Base-by-base conservation (phyloP, 1,140 invertebrate genomes). In the Acyrthosiphon pisum region DNA sequence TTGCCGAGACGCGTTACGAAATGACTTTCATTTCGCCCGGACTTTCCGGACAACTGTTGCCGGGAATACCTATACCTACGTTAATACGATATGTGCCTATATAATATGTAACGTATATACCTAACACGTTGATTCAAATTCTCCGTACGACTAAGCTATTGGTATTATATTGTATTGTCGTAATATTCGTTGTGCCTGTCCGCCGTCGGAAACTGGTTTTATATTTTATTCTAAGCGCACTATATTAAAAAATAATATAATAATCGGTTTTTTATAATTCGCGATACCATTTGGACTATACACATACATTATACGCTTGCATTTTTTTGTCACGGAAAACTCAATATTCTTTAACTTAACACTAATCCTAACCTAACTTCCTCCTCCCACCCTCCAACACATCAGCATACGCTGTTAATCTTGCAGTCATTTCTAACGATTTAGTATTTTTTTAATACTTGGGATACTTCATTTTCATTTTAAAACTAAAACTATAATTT, bases 11-110 rank as follows among this genome's bases (percentile, higher is more conserved):
- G 30, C 6, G n/a, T 87, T 87, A 87, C 44, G 44, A 48, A 87
- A 87, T 48, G 44, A 87, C 86, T 87, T 87, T 87, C 86, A 48
- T 87, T 87, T 87, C 46, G 37, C n/a, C 44, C 84, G 41, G 86
- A 87, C 86, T 87, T 87, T 48, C 83, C 41, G 26, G 37, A 86
- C 83, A 44, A 86, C 26, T 30, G 37, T 44, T 41, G 26, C 83
- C 41, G 22, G 7, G 6, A 22, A 26, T 84, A 84, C 37, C 83
- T 26, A 30, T 48, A 48, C 11, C 14, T 14, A 8, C 18, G 2
- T 20, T 86, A 14, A 26, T 86, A 26, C 81, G 26, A 30, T 81
- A 81, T 86, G 41, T 9, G 23, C 37, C 83, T 35, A 81, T 37
- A 22, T n/a, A n/a, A 44, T 35, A 81, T 35, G 76, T 37, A 23